Conservation (phyloP, 2,113 vertebrate species). For the Phycodurus eques region DNA sequence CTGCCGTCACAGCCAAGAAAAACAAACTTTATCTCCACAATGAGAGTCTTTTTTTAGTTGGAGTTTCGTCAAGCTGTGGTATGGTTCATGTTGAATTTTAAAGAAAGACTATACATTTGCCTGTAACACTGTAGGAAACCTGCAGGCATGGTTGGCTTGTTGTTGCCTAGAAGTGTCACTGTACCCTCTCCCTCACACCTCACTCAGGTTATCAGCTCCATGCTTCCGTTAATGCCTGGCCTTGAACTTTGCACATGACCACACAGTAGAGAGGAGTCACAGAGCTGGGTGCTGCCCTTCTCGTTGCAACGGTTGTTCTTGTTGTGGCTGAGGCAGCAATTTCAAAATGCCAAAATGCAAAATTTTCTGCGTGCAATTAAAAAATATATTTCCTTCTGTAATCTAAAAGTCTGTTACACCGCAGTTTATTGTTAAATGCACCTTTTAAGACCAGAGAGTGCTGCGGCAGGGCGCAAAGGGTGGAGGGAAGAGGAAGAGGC, state of each 20-base stretch:
- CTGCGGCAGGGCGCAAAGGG: too few species aligned
- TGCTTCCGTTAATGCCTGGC: conserved; percentile 26
- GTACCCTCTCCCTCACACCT: conserved; percentile 12
- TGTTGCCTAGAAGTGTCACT: conserved; percentile 5
- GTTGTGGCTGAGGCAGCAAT: neutral
- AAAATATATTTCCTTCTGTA: too few species aligned
- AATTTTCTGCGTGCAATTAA: too few species aligned
- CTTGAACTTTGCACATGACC: conserved; percentile 51
- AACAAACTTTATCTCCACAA: neutral
- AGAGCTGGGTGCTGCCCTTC: neutral
- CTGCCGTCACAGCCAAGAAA: conserved; percentile 1
- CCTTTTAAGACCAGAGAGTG: neutral
- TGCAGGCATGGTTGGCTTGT: neutral
- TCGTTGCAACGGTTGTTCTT: neutral
- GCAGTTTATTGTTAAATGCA: neutral
- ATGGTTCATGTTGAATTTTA: neutral
- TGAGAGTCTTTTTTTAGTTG: accelerated
- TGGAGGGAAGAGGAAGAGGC: too few species aligned
- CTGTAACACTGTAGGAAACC: neutral
- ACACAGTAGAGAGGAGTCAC: neutral
- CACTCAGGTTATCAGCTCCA: conserved; percentile 20
- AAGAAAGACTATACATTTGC: neutral
- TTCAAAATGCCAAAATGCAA: neutral
- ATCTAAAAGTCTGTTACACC: neutral
- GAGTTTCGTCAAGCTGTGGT: neutral